Base-by-base conservation (phyloP, 2,113 vertebrate species). In the Syrmaticus mikado region DNA sequence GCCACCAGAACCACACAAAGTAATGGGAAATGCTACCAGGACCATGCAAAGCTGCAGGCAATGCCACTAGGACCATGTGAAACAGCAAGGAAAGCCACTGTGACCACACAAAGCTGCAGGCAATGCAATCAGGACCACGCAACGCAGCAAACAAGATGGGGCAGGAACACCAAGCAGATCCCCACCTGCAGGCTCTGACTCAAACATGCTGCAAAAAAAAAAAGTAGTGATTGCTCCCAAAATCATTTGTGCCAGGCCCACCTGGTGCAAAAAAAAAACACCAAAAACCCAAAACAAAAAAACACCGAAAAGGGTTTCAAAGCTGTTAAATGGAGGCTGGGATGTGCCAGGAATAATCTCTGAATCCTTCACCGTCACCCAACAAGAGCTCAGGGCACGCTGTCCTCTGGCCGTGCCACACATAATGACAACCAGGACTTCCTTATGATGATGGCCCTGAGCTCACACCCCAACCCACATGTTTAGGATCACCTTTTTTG, bases 141-240 rank as follows among this genome's bases (percentile, higher is more conserved):
- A 16, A 30, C 5, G 25, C 53, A 32, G 53, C 16, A 18, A 19
- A 93, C 96, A 97, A 94, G 96, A 93, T 6, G 9, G 77, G 93
- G 77, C 96, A 95, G 5, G 89, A 96, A 16, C 52, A 96, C 87
- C 79, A 95, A 79, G 68, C 46, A 30, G 61, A 61, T 52, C n/a
- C 88, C 76, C 81, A 79, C 40, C 2, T n/a, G 0, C 64, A 34
- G 13, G 4, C 72, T 13, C 80, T 87, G 94, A 93, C 73, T 93
- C 94, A 55, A 46, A 84, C 20, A 2, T 11, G 30, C 52, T 75
- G 81, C 43, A 28, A 53, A 28, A 28, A 28, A 28, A 53, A 53
- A 74, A 21, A 36, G 55, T 61, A 45, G 10, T 7, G 40, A 60
- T 38, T 73, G 24, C 55, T 83, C 50, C 71, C 46, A 1, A 25